phyloP scores from a whole-genome alignment of 1,140 invertebrate genomes.

The Ceratina australensis region DNA sequence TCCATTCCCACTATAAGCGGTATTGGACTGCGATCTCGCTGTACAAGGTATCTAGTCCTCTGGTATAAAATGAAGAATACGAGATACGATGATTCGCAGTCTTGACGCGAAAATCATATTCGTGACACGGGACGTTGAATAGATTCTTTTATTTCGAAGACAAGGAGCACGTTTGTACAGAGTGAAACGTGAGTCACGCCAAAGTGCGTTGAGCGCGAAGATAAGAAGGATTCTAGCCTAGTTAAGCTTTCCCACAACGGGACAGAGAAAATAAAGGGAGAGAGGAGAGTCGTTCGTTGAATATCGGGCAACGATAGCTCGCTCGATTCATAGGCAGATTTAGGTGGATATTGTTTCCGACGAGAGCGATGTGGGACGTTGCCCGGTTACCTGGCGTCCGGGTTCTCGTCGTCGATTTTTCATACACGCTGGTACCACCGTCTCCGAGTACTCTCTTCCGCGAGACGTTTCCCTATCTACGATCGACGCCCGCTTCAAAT shows the following conservation, averaged over 20 bases:
- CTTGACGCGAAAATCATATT: too few relatives aligned
- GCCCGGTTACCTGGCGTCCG: constrained; percentile 23
- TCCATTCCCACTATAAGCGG: too few relatives aligned
- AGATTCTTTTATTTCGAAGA: too few relatives aligned
- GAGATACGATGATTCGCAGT: too few relatives aligned
- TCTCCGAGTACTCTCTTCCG: not conserved
- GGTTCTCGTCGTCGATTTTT: constrained; percentile 30
- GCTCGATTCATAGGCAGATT: constrained; percentile 41
- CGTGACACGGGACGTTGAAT: too few relatives aligned
- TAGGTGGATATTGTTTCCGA: constrained; percentile 47
- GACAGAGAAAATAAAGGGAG: not conserved
- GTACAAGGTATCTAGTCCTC: too few relatives aligned
- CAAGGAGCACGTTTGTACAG: too few relatives aligned
- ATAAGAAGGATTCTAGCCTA: not conserved
- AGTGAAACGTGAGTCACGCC: too few relatives aligned
- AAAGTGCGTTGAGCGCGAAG: too few relatives aligned
- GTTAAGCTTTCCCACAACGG: constrained; percentile 15
- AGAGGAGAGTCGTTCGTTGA: not conserved
- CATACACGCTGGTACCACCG: constrained; percentile 10
- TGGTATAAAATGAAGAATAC: too few relatives aligned
- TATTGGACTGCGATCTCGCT: too few relatives aligned
- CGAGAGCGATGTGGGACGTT: constrained; percentile 29
- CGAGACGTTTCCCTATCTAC: constrained; percentile 4
- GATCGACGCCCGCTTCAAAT: not conserved
- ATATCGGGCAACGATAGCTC: constrained; percentile 35